Evolutionary conservation across 2,888 invertebrate genomes (phyloP), one percentile per base, ranked within the genome.

Genomic region (Ganaspis brasiliensis): DNA sequence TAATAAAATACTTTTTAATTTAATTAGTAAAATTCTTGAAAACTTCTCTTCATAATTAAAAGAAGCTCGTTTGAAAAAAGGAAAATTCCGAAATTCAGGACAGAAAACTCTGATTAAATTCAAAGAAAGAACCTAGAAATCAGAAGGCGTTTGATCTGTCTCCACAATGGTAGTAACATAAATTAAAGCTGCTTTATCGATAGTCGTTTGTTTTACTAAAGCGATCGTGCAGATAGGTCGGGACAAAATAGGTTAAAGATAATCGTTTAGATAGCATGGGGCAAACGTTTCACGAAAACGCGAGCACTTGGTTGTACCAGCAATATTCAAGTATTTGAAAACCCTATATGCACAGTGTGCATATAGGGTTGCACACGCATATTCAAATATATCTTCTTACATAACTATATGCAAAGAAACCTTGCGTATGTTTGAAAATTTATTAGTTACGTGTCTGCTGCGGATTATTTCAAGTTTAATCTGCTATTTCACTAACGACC

Each of bases 181-280:
- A 67, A 67, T 67, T 24, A 67, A 45, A 26, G 9, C n/a, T 24
- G 45, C 45, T 67, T 45, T 67, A 67, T 67, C 67, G 45, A 67
- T 45, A 16, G 67, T 67, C 67, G 67, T 67, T 67, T 67, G 67
- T 67, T 67, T 45, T 67, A 67, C 67, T 67, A n/a, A 45, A 67
- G 24, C 45, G 40, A 67, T 67, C 67, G 67, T 67, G 24, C 45
- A 45, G 67, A 67, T 67, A 67, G 67, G 14, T 67, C 24, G 21
- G 45, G 67, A 21, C 45, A 45, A 67, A 67, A 67, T 67, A 67
- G 67, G 67, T 67, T 67, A 67, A 67, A 67, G 67, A 67, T 67
- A 67, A 67, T 67, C 67, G 67, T 45, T 40, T n/a, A 67, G 45
- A 67, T 67, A 45, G 10, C 45, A n/a, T 45, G n/a, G 45, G 45